Evolutionary conservation across 1,140 invertebrate genomes (phyloP).

Genomic region (Pogonomyrmex barbatus): DNA sequence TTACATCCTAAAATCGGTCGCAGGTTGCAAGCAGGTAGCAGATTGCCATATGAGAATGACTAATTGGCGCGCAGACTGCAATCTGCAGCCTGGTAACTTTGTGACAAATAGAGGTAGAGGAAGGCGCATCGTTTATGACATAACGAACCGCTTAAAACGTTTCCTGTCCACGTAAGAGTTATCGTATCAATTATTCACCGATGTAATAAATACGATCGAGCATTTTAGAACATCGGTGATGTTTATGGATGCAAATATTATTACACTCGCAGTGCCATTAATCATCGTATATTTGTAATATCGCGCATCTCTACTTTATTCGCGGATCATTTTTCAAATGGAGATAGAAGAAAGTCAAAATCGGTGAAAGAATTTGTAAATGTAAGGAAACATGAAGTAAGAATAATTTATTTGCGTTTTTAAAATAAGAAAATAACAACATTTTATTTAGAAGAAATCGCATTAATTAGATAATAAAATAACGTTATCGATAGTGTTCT

Average conservation of each 20-base stretch:
- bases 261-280: constrained; percentile 19
- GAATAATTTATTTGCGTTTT: background rate
- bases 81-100: constrained; percentile 51
- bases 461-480: background rate
- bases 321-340: background rate
- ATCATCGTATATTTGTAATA: constrained; percentile 18
- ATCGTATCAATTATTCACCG: constrained; percentile 54
- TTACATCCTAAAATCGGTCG: constrained; percentile 49
- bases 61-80: constrained; percentile 61
- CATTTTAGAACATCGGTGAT: constrained; percentile 32
- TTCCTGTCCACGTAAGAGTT: constrained; percentile 42
- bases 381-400: background rate
- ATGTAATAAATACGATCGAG: constrained; percentile 44
- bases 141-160: constrained; percentile 57
- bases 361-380: background rate
- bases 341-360: background rate
- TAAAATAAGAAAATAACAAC: constrained; percentile 2
- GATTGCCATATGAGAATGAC: constrained; percentile 47
- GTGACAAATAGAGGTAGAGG: constrained; percentile 64
- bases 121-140: constrained; percentile 53
- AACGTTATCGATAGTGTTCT: constrained; percentile 7
- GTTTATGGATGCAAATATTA: constrained; percentile 49
- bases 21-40: constrained; percentile 58
- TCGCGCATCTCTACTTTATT: background rate
- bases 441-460: background rate